Evolutionary conservation across 1,140 invertebrate species (phyloP), one percentile per base, ranked within the genome.

Genomic region (Cardiocondyla obscurior): DNA sequence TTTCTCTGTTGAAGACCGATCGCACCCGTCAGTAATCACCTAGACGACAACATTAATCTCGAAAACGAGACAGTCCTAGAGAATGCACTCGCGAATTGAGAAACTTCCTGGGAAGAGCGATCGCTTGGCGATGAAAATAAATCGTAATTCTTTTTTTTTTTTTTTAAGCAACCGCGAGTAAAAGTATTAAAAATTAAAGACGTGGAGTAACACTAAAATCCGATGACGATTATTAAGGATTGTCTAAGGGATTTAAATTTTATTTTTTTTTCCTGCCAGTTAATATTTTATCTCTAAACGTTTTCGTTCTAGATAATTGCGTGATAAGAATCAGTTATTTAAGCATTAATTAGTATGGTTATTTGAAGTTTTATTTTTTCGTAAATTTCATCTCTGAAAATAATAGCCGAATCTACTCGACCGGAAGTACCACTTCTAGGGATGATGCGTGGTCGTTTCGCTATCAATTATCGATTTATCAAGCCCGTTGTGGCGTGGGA

Each of bases 401-500:
- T 65, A 51, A 64, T n/a, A 51, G 39, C 3, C 22, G 14, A 65
- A 77, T 12, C 12, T 19, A 62, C 12, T 76, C 28, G 25, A n/a
- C 53, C 39, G 42, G 19, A 76, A 76, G n/a, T 79, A 16, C 16
- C 33, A 69, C 30, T 69, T 79, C 60, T 39, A 5, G 60, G 16
- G 30, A 67, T 28, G 44, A 77, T 30, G 30, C 22, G 28, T 10
- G 22, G 12, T 8, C 57, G 28, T 46, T 67, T 4, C n/a, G 14
- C 39, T 64, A 64, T 76, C 57, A 60, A 49, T 16, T 14, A 79
- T 79, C 62, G 74, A 64, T 79, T 79, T 69, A 69, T 67, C 33
- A 36, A 49, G 33, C 16, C 10, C 49, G 25, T 42, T 53, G 28
- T 19, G 85, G 83, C 87, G 91, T 85, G 82, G 73, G 85, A 85